Evolutionary conservation across 1,140 invertebrate genomes (phyloP), one percentile per base, ranked within the genome.

Genomic region (Galendromus occidentalis): DNA sequence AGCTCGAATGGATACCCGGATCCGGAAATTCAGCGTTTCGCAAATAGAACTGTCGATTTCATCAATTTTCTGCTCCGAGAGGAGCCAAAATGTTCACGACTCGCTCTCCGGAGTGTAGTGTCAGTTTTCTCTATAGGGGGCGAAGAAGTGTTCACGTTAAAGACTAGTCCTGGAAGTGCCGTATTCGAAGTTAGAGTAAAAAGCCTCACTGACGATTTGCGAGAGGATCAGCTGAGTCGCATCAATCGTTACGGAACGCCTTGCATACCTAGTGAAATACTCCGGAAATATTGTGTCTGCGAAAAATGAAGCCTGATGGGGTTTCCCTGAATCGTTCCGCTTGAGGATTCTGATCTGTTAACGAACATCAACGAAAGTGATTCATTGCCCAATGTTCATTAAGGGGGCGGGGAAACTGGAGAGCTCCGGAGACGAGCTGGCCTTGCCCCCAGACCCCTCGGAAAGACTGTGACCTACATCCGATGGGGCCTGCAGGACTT

Each of bases 231-330:
- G 51, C 33, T 59, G 14, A 59, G 51, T 59, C 51, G 51, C 25
- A 59, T 59, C 22, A 59, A 59, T 22, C 51, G 51, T 14, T 59
- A 59, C 9, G 51, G 51, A 17, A 22, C n/a, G 51, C 51, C 51
- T 14, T 59, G 51, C 22, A 25, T 59, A 1, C 14, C 14, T 20
- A 59, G 22, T 25, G n/a, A 59, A 59, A 17, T 25, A 1, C 33
- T 59, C 17, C 51, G 51, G 14, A 59, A 59, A 33, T 59, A 59
- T 22, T 59, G 51, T 25, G n/a, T 29, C 22, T 59, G 51, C 25
- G 51, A 33, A 1, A 17, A 6, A 39, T 39, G 33, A 39, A n/a
- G n/a, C n/a, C n/a, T n/a, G n/a, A n/a, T n/a, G n/a, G n/a, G n/a
- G n/a, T n/a, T n/a, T n/a, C n/a, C n/a, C n/a, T n/a, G n/a, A n/a